Evolutionary conservation across 2,113 vertebrate genomes (phyloP).

Genomic region (Phocoena sinus): DNA sequence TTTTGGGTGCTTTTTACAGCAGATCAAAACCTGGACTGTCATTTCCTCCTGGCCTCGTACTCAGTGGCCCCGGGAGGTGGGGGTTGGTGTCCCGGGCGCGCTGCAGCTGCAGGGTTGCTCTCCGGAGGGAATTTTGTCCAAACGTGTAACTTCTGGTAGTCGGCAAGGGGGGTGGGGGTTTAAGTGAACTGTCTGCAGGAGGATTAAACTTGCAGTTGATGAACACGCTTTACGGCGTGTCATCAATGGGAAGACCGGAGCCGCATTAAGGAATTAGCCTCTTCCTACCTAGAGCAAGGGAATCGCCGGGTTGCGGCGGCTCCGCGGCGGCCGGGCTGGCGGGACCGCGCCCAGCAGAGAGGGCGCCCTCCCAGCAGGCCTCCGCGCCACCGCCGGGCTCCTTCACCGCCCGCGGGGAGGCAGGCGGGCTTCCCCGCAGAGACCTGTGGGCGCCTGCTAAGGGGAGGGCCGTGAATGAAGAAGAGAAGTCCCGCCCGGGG

Average conservation of each 20-base stretch:
- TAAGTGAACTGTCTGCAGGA: neutral
- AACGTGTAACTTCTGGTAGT: no score
- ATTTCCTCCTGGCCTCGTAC: rapidly evolving
- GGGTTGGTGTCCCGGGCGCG: rapidly evolving
- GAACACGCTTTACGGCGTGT: neutral
- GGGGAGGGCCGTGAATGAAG: neutral
- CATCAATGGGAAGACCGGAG: neutral
- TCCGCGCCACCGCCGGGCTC: neutral
- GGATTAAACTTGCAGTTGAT: neutral
- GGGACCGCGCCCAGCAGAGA: neutral
- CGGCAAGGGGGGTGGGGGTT: neutral
- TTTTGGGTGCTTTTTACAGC: neutral
- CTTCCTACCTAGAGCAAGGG: neutral
- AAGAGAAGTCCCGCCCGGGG: neutral
- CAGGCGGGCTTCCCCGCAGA: neutral
- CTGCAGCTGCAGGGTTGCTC: neutral
- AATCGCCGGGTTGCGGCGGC: neutral
- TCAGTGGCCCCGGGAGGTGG: neutral
- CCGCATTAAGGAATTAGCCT: neutral
- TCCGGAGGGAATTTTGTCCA: neutral
- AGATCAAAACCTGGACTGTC: neutral
- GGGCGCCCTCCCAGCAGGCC: neutral
- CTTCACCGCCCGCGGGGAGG: neutral
- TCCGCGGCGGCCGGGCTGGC: neutral
- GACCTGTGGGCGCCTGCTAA: neutral